Percentiles rank a stretch among this genome's conserved stretches.
Evolutionary conservation across 2,888 invertebrate genomes (phyloP).

Genomic region (Strigamia crassipes): DNA sequence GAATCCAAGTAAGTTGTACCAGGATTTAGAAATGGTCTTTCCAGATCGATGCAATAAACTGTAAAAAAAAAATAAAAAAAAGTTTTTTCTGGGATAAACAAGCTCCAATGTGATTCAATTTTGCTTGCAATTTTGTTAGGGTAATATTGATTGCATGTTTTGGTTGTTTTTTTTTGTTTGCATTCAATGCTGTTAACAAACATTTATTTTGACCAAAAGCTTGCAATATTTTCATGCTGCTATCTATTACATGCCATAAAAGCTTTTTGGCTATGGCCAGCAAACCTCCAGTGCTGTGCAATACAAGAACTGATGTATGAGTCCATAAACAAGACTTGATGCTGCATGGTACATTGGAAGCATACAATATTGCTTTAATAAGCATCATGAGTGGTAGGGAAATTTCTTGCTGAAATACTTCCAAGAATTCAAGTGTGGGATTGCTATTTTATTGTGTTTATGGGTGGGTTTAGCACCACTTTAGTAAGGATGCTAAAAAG

Average conservation of each 20-base stretch:
- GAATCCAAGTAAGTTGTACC: conserved; percentile 11
- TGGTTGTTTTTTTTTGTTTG: neutral
- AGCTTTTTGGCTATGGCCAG: neutral
- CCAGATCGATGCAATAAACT: neutral
- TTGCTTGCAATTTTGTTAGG: neutral
- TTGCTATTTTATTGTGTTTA: no score
- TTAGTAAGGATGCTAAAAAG: no score
- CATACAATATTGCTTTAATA: no score
- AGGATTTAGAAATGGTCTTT: conserved; percentile 14
- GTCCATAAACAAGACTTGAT: neutral
- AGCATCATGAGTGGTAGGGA: no score
- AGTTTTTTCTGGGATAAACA: neutral
- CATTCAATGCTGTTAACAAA: neutral
- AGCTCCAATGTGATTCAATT: neutral
- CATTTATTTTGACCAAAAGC: neutral
- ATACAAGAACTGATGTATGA: neutral
- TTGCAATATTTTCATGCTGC: neutral
- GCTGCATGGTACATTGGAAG: no score
- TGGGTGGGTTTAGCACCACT: no score
- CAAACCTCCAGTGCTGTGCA: neutral
- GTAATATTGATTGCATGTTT: neutral
- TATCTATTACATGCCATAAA: neutral
- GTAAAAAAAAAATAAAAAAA: neutral
- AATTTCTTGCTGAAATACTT: no score
- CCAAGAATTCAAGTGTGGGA: no score